Evolutionary conservation across 2,113 vertebrate genomes (phyloP), one percentile per base, ranked within the genome.

Genomic region (Catharus bicknelli): DNA sequence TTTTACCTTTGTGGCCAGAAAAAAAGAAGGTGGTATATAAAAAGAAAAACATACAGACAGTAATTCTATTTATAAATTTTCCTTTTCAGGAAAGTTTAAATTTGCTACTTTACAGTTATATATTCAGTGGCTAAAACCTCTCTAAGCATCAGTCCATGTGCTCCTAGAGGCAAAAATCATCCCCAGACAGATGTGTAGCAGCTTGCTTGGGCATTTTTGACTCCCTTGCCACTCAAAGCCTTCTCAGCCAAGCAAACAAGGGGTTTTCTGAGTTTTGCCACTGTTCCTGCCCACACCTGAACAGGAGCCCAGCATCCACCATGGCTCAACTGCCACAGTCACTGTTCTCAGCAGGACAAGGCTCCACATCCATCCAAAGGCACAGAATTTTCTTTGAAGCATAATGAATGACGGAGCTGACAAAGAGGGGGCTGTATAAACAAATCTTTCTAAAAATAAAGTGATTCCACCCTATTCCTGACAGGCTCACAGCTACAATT

Each of bases 271-370:
- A 23, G 11, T 21, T 68, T 16, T 81, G n/a, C 32, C 45, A 18
- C 22, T 59, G 15, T 20, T 67, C 30, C 53, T 57, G 42, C 40
- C 22, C 6, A 4, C 21, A 32, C 38, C 38, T 54, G 48, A 90
- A 5, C 6, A 36, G 30, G 14, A 38, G 38, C 15, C 21, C 0
- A 1, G 29, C n/a, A 62, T 11, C 48, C 40, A 72, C 22, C 38
- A 13, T 0, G 4, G 74, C 69, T 63, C 43, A 63, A 6, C 19
- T 1, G 5, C 55, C 48, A 10, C 1, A 36, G 42, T 16, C 11
- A 1, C 8, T 21, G 4, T 3, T 57, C 23, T 27, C 67, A 62
- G 48, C 34, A 68, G 16, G 29, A 84, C 59, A 55, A 69, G 36
- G 45, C 74, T 68, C 9, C 43, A 16, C 0, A 4, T 23, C 19